These are phyloP conservation scores for Vidua chalybeata DNA, from an alignment of 2,113 vertebrate genomes.

Conservation along the genomic window DNA sequence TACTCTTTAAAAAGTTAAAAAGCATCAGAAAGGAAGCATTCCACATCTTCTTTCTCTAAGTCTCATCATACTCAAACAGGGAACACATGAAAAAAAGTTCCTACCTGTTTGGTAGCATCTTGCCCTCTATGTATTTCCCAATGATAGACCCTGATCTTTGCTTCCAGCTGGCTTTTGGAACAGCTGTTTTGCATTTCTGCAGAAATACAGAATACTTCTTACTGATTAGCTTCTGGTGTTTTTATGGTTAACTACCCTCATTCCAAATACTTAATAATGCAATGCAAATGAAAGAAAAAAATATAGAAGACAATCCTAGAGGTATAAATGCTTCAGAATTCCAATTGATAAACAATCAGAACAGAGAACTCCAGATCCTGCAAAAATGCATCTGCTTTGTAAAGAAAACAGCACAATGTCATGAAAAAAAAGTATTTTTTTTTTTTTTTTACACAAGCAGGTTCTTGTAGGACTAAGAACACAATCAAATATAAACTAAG, in stretches of 20 bases:
- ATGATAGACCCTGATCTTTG: conserved; percentile 75
- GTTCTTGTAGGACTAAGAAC: not conserved
- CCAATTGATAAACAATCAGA: not conserved
- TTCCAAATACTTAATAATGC: not conserved
- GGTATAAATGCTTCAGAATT: not conserved
- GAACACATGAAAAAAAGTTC: not conserved
- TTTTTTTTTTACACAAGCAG: not conserved
- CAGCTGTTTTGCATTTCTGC: conserved; percentile 78
- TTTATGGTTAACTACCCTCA: not conserved
- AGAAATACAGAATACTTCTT: conserved; percentile 51
- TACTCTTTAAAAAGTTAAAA: not conserved
- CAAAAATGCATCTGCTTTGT: not conserved
- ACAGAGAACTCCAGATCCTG: not conserved
- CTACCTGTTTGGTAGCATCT: conserved; percentile 77
- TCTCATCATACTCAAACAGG: not conserved
- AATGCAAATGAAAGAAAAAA: not conserved
- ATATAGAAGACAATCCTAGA: not conserved
- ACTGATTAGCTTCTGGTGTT: not conserved
- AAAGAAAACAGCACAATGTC: not conserved
- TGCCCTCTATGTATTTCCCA: conserved; percentile 73
- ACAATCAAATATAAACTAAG: not conserved
- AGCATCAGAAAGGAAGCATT: not conserved
- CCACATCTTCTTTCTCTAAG: not conserved
- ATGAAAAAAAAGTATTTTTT: not conserved
- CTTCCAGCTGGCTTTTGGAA: conserved; percentile 61